These are phyloP conservation scores for Apteryx mantelli DNA, from an alignment of 2,113 vertebrate species.

Conservation along the genomic window DNA sequence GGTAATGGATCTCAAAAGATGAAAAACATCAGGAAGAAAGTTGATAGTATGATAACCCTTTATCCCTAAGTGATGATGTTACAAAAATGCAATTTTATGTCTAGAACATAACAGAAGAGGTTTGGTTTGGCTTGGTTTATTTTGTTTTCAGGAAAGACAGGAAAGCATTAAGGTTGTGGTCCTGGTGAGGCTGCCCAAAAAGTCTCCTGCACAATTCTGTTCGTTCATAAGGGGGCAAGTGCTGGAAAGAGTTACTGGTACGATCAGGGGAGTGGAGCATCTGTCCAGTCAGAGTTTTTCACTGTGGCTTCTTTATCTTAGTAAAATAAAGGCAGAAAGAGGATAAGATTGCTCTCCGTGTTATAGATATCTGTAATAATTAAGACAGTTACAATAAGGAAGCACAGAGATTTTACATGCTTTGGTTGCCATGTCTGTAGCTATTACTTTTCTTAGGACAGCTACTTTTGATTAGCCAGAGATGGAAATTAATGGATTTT, in stretches of 20 bases:
- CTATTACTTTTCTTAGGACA: not conserved
- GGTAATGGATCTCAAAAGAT: not conserved
- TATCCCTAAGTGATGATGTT: not conserved
- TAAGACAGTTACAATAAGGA: not conserved
- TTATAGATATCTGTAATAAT: not conserved
- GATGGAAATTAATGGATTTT: not conserved
- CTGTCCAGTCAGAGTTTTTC: not conserved
- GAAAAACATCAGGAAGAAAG: not conserved
- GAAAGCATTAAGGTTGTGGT: not conserved
- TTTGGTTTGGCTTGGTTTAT: not conserved
- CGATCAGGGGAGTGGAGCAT: not conserved
- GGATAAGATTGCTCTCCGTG: not conserved
- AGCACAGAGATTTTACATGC: not conserved
- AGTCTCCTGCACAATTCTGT: not conserved
- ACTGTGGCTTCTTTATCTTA: not conserved
- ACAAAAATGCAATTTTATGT: not conserved
- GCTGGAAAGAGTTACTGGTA: not conserved
- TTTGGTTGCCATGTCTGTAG: not conserved
- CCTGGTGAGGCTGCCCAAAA: not conserved
- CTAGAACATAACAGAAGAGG: not conserved
- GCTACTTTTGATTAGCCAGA: not conserved
- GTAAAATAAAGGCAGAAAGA: not conserved
- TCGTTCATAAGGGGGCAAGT: not conserved
- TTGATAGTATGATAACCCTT: accelerated
- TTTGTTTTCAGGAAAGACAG: not conserved